Evolutionary conservation across 2,113 vertebrate genomes (phyloP).

Genomic region (Cheilinus undulatus): DNA sequence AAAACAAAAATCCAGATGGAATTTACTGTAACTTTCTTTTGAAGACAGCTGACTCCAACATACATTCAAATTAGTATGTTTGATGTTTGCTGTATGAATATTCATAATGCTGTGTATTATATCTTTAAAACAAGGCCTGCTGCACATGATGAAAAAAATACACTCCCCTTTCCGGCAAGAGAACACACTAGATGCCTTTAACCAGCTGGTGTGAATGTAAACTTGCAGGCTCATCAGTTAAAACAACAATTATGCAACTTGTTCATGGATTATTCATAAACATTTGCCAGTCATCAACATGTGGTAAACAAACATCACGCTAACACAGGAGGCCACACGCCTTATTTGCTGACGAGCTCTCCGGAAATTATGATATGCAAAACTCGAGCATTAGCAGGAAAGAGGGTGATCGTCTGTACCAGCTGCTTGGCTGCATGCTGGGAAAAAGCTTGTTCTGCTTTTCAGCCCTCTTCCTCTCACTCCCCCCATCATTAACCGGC

Average conservation of each 20-base stretch:
- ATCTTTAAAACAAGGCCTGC: background rate
- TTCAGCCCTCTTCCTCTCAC: background rate
- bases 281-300: conserved; percentile 24
- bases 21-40: no score
- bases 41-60: no score
- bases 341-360: conserved; percentile 37
- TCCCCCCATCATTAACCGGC: conserved; percentile 35
- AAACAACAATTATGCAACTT: conserved; percentile 13
- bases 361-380: conserved; percentile 21
- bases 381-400: conserved; percentile 26
- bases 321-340: background rate
- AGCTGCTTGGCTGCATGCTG: conserved; percentile 35
- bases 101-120: no score
- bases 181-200: background rate
- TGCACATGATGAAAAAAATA: background rate
- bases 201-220: conserved; percentile 1
- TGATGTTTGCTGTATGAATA: no score
- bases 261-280: conserved; percentile 62
- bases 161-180: background rate
- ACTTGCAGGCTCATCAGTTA: conserved; percentile 18
- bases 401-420: conserved; percentile 28
- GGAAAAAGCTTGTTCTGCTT: conserved; percentile 22
- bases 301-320: conserved; percentile 46
- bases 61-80: no score
- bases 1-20: no score